Conservation (phyloP, 1,140 invertebrate genomes). For the Listronotus bonariensis region DNA sequence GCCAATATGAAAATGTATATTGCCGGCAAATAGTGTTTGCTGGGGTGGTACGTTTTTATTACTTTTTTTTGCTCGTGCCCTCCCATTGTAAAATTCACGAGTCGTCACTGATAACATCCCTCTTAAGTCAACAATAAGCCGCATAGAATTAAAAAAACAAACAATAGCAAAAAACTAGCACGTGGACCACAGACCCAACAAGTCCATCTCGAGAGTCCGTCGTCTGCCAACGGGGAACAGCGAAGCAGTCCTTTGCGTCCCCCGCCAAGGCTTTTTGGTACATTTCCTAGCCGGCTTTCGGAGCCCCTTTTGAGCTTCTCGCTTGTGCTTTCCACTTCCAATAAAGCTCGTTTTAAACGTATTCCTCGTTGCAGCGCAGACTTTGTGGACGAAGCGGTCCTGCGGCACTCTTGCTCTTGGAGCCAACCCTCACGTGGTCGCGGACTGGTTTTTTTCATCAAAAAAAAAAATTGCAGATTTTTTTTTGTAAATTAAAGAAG, state of each 20-base stretch:
- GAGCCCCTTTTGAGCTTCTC: slow-evolving; percentile 14
- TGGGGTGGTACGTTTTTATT: no score
- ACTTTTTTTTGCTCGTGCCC: no score
- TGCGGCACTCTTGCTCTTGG: neutral
- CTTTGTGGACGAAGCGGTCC: slow-evolving; percentile 7
- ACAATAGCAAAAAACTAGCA: slow-evolving; percentile 9
- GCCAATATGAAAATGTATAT: no score
- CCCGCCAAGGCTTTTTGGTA: neutral
- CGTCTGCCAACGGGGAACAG: neutral
- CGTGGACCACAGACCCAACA: slow-evolving; percentile 27
- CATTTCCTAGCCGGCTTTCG: slow-evolving; percentile 4
- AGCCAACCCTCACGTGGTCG: slow-evolving; percentile 18
- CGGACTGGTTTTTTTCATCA: neutral
- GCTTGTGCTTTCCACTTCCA: slow-evolving; percentile 9
- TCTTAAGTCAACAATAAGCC: no score
- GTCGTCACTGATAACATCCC: no score
- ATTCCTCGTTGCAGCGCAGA: slow-evolving; percentile 22
- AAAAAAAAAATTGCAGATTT: no score
- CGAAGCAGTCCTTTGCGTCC: neutral
- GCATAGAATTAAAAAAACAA: neutral
- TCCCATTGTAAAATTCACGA: no score
- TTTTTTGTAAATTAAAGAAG: no score
- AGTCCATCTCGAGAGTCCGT: slow-evolving; percentile 2
- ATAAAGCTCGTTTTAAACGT: neutral
- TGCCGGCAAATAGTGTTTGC: no score